phyloP scores from a whole-genome alignment of 2,888 invertebrate species.

The Drosophila borborema region DNA sequence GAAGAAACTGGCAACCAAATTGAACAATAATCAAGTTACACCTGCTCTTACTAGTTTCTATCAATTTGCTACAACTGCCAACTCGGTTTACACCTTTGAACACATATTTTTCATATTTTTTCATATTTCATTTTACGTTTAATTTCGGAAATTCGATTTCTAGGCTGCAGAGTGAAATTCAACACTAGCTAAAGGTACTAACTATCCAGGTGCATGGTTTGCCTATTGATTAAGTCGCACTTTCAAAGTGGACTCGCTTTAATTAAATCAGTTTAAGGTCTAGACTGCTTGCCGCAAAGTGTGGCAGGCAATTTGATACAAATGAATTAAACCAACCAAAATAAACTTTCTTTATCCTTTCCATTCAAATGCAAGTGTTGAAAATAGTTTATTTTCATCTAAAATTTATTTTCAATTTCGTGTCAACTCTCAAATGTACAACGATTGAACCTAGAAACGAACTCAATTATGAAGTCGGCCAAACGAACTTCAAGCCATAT shows the following conservation, averaged over 20 bases:
- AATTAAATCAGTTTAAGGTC: background rate
- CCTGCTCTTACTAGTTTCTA: too few species aligned
- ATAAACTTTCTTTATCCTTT: background rate
- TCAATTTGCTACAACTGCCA: background rate
- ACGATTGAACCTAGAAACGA: background rate
- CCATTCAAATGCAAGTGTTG: background rate
- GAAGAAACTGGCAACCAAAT: too few species aligned
- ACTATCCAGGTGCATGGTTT: background rate
- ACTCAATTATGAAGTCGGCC: background rate
- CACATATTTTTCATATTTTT: background rate
- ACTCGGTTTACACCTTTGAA: background rate
- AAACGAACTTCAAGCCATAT: background rate
- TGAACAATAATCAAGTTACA: background rate
- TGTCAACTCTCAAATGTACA: background rate
- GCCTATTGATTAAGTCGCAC: too few species aligned
- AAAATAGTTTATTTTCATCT: background rate
- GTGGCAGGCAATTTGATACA: background rate
- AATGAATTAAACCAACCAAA: background rate
- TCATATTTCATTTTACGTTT: background rate
- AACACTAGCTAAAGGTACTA: background rate
- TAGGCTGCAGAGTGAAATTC: too few species aligned
- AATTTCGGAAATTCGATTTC: too few species aligned
- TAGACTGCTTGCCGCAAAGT: too few species aligned
- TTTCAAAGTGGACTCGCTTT: background rate
- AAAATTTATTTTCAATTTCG: background rate